These are phyloP conservation scores for Slavum lentiscoides DNA, from an alignment of 2,888 invertebrate genomes.

Conservation along the genomic window DNA sequence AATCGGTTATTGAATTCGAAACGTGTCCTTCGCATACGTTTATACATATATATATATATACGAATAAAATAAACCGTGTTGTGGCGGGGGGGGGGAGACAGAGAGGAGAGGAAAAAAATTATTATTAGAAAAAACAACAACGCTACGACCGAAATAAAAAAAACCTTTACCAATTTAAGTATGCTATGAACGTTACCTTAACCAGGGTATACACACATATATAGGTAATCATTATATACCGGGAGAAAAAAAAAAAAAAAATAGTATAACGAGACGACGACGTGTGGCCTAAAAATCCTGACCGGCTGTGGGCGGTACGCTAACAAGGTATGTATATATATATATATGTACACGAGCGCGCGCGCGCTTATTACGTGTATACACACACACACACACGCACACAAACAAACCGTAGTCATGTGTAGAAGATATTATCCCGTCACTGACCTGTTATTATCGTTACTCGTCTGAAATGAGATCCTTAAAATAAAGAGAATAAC, in stretches of 20 bases:
- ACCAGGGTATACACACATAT: not conserved
- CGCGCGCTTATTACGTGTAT: too few relatives aligned
- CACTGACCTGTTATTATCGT: constrained; percentile 53
- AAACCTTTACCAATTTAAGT: constrained; percentile 45
- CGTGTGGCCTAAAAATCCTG: constrained; percentile 53
- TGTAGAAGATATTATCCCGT: constrained; percentile 51
- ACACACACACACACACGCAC: not conserved
- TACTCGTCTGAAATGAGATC: constrained; percentile 51
- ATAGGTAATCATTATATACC: constrained; percentile 13
- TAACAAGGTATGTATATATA: constrained; percentile 41
- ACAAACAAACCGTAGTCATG: not conserved
- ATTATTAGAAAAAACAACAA: constrained; percentile 16
- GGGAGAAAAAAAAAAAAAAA: not conserved
- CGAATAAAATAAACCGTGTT: too few relatives aligned
- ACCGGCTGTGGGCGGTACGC: constrained; percentile 53
- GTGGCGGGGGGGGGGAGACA: not conserved
- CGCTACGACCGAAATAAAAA: not conserved
- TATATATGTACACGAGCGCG: too few relatives aligned
- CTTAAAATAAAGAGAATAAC: constrained; percentile 50
- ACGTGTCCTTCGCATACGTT: constrained; percentile 39
- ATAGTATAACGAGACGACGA: constrained; percentile 38
- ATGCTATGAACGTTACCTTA: constrained; percentile 32
- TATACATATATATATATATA: too few relatives aligned
- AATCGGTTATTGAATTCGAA: constrained; percentile 51
- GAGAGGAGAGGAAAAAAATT: constrained; percentile 1